Base-by-base conservation (phyloP, 1,140 invertebrate genomes). In the Ruditapes philippinarum region DNA sequence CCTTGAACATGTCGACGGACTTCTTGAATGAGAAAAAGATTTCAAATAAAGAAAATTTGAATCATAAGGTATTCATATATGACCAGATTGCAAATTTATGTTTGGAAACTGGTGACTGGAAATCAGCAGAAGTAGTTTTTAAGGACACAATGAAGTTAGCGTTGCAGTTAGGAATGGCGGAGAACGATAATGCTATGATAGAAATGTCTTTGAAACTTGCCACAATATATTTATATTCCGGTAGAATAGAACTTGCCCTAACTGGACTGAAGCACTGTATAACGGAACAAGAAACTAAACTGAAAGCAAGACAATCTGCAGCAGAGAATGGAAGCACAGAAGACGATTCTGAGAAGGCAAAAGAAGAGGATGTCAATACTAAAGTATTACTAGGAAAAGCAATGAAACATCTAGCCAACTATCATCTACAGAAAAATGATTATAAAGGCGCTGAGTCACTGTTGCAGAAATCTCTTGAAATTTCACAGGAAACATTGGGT, bases 1-100 rank as follows among this genome's bases (percentile, higher is more conserved):
- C 94, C 3, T 57, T 95, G 11, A 91, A 88, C 36, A 73, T 86
- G 14, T 91, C 93, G 17, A 89, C 92, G 14, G 84, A 92, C 25
- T 80, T 92, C 68, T 82, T 92, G 1, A 88, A 88, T 42, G 68
- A 91, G 5, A 88, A 91, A n/a, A 88, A 92, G 80, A 93, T 94
- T 62, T 88, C 89, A 57, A 73, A 92, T 19, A 90, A 93, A 31
- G 91, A 93, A 17, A 90, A 93, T 70, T 33, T 94, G 25, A 96
- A 98, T 91, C 98, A 97, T 38, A 96, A 98, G 73, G 97, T 98
- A 12, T 98, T 99, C 92, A 97, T 99, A 84, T 98, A 98, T 94
- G 98, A 99, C 96, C 93, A 98, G 9, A 97, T 99, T 97, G 98
- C 98, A 9, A 99, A 99, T 96, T 96, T 99, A 68, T 98, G 98